Evolutionary conservation across 2,113 vertebrate species (phyloP).

Genomic region (Phylloscopus trochilus): DNA sequence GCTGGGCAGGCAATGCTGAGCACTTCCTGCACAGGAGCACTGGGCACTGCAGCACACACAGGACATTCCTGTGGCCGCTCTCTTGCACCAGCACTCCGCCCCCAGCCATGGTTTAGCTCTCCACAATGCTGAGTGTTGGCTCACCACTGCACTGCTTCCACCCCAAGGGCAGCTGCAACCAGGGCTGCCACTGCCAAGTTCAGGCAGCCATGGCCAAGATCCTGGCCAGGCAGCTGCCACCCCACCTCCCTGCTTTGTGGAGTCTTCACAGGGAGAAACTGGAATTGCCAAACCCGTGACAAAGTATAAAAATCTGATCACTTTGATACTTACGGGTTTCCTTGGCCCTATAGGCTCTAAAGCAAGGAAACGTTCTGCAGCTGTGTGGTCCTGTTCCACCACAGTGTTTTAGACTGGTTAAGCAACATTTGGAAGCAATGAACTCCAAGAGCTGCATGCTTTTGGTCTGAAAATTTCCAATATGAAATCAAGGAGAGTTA

Average conservation of each 20-base stretch:
- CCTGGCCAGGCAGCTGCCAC: background rate
- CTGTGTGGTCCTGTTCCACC: background rate
- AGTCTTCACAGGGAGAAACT: background rate
- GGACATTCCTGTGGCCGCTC: background rate
- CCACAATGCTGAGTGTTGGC: background rate
- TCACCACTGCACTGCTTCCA: accelerated
- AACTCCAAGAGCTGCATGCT: background rate
- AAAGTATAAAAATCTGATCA: background rate
- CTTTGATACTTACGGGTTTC: background rate
- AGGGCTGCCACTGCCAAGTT: background rate
- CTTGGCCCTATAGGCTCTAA: background rate
- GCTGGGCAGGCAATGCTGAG: background rate
- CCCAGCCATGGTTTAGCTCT: background rate
- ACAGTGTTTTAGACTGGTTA: background rate
- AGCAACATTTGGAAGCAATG: background rate
- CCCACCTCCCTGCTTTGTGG: accelerated
- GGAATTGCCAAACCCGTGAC: background rate
- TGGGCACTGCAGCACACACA: background rate
- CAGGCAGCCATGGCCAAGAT: background rate
- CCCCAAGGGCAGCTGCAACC: background rate
- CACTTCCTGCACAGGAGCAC: background rate
- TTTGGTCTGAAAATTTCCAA: background rate
- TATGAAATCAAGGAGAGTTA: background rate
- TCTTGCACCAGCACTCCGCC: background rate
- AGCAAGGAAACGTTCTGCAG: background rate